A percentile compares a stretch with the other conserved stretches of the same genome.
Conservation (phyloP, 2,888 invertebrate genomes). For the Aleiodes alternator region DNA sequence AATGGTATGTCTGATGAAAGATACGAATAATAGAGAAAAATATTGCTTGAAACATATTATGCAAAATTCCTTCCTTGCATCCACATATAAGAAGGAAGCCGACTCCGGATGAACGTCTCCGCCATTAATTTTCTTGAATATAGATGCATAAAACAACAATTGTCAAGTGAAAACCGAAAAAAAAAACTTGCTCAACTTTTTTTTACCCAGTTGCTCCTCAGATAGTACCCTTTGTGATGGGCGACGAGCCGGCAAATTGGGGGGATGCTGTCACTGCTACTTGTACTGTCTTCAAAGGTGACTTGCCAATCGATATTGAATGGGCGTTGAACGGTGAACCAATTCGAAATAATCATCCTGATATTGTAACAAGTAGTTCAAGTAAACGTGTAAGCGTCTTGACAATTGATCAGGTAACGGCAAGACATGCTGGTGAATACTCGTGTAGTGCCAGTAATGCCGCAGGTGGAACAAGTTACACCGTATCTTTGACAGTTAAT, state of each 20-base stretch:
- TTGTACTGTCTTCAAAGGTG: constrained; percentile 82
- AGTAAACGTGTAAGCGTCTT: constrained; percentile 75
- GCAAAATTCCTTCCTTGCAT: constrained; percentile 50
- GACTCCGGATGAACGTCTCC: constrained; percentile 43
- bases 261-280: constrained; percentile 79
- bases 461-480: constrained; percentile 81
- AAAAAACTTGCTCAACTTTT: neutral
- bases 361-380: constrained; percentile 62
- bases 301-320: constrained; percentile 83
- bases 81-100: constrained; percentile 45
- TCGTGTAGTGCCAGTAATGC: constrained; percentile 81
- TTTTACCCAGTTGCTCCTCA: constrained; percentile 81
- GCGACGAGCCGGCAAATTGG: constrained; percentile 81
- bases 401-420: constrained; percentile 75
- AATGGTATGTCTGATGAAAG: constrained; percentile 74
- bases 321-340: constrained; percentile 84
- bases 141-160: neutral
- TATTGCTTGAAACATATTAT: neutral
- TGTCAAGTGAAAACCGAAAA: neutral
- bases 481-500: constrained; percentile 79
- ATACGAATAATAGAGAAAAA: neutral
- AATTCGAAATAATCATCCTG: constrained; percentile 62
- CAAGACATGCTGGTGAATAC: constrained; percentile 75
- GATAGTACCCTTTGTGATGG: constrained; percentile 84
- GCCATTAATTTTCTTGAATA: constrained; percentile 53